Evolutionary conservation across 2,113 vertebrate species (phyloP).

Genomic region (Clarias magur): DNA sequence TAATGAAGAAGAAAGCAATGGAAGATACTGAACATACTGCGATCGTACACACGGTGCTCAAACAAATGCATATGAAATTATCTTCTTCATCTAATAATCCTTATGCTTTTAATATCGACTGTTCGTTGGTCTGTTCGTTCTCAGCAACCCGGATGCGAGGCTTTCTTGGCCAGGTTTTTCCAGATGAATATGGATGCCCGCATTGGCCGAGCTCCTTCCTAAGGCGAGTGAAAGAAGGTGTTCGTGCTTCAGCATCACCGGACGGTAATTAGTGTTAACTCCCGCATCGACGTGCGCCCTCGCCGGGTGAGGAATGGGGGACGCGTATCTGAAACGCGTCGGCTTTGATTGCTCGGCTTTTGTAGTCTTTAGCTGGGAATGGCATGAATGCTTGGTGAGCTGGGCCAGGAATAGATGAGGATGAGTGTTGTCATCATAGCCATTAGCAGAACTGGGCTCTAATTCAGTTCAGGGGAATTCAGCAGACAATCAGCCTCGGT

Average conservation of each 20-base stretch:
- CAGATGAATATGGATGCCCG: background rate
- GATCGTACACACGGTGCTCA: background rate
- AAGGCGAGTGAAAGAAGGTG: background rate
- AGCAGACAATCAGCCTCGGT: conserved; percentile 41
- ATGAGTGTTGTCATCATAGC: conserved; percentile 54
- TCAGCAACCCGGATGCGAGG: background rate
- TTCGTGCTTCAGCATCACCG: conserved; percentile 1
- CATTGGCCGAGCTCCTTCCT: background rate
- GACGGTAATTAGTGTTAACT: conserved; percentile 23
- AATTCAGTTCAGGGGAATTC: conserved; percentile 48
- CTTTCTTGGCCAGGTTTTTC: background rate
- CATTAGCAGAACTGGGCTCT: conserved; percentile 47
- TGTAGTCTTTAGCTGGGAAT: conserved; percentile 49
- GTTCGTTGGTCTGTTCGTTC: background rate
- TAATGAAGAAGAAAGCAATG: background rate
- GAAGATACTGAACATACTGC: background rate
- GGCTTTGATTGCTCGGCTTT: conserved; percentile 38
- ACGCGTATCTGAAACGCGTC: conserved; percentile 23
- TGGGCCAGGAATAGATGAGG: conserved; percentile 43
- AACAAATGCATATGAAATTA: background rate
- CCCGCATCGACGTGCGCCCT: background rate
- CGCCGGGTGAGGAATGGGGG: background rate
- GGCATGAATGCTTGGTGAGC: conserved; percentile 38
- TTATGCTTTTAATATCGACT: conserved; percentile 12
- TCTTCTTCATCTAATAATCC: background rate